These are phyloP conservation scores for Dromiciops gliroides DNA, from an alignment of 2,113 vertebrate species.

Conservation along the genomic window DNA sequence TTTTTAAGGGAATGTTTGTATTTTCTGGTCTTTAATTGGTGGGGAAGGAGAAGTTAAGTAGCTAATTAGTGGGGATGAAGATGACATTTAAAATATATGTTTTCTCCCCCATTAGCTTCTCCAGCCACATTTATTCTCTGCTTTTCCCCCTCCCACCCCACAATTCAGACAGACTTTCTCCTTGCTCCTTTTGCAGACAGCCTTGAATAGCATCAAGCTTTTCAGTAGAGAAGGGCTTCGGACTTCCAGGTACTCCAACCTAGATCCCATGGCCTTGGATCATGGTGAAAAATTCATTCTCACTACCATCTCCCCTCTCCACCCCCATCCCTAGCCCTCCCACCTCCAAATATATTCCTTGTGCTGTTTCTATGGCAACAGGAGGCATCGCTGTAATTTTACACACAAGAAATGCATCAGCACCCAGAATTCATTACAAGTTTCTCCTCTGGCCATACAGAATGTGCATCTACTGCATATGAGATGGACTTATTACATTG, in stretches of 20 bases:
- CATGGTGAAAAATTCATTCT: constrained; percentile 26
- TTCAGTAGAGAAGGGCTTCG: not conserved
- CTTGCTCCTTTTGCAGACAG: not conserved
- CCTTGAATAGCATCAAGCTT: not conserved
- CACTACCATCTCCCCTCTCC: not conserved
- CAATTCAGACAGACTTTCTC: not conserved
- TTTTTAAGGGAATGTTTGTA: not conserved
- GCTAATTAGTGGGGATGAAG: not conserved
- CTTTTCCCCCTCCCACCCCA: constrained; percentile 4
- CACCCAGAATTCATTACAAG: constrained; percentile 25
- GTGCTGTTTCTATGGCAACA: constrained; percentile 69
- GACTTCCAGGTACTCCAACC: constrained; percentile 7
- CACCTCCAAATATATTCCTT: constrained; percentile 13
- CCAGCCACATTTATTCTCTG: not conserved
- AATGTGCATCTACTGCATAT: not conserved
- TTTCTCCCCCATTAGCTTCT: not conserved
- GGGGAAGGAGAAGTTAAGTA: not conserved
- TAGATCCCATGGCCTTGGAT: constrained; percentile 58
- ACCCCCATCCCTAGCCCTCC: constrained; percentile 24
- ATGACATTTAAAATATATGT: not conserved
- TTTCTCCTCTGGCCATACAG: not conserved
- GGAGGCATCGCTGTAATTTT: constrained; percentile 46
- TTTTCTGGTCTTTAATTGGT: not conserved
- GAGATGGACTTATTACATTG: not conserved
- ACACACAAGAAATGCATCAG: constrained; percentile 34